Conservation (phyloP, 1,140 invertebrate genomes). For the Drosophila insularis region DNA sequence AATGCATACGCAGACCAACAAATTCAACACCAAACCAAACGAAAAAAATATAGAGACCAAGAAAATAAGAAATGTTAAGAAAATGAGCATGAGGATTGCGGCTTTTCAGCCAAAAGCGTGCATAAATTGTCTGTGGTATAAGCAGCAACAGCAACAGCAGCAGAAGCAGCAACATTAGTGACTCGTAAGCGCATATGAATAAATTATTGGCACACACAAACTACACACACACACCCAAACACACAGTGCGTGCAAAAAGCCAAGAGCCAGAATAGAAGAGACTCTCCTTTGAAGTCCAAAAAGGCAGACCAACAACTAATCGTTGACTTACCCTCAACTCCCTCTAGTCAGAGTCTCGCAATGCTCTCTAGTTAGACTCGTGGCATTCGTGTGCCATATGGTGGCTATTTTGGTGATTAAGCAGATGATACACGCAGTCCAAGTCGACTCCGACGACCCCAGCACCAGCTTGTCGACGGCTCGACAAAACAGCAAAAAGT, state of each 20-base stretch:
- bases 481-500: conserved; percentile 57
- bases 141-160: conserved; percentile 24
- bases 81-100: conserved; percentile 30
- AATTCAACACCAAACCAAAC: background rate
- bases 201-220: conserved; percentile 69
- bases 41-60: conserved; percentile 20
- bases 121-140: conserved; percentile 81
- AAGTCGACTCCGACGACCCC: conserved; percentile 36
- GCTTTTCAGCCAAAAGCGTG: conserved; percentile 71
- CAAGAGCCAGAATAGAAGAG: conserved; percentile 43
- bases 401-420: conserved; percentile 81
- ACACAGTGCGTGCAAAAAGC: conserved; percentile 71
- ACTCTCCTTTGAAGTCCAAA: conserved; percentile 55
- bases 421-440: conserved; percentile 70
- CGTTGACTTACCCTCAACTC: conserved; percentile 24
- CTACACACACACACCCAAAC: conserved; percentile 21
- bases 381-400: conserved; percentile 66
- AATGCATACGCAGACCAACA: conserved; percentile 13
- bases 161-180: conserved; percentile 64
- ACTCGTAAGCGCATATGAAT: conserved; percentile 81
- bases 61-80: conserved; percentile 38
- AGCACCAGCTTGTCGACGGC: conserved; percentile 42
- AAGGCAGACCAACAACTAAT: conserved; percentile 23
- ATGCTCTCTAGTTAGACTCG: conserved; percentile 13
- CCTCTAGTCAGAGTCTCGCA: background rate